Conservation (phyloP, 2,113 vertebrate genomes). For the Pachycephala philippinensis region DNA sequence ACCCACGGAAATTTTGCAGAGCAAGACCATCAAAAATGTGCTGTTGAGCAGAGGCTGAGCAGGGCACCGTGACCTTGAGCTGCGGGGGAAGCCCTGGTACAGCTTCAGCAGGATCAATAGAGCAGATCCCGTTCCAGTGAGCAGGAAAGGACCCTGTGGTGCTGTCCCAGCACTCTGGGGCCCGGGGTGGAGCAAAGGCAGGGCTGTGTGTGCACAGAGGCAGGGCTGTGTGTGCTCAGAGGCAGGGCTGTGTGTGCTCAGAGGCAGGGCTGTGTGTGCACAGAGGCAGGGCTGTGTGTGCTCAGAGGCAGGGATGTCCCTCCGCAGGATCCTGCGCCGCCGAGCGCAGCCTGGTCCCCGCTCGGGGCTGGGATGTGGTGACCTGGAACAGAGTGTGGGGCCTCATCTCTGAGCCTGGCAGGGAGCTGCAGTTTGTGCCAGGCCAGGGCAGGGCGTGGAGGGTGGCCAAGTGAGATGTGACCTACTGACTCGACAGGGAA, state of each 20-base stretch:
- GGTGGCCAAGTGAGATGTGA: background rate
- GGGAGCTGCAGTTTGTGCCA: background rate
- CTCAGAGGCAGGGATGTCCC: background rate
- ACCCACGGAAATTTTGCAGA: background rate
- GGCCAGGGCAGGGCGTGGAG: background rate
- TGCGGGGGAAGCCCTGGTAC: background rate
- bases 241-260: background rate
- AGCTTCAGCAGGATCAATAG: background rate
- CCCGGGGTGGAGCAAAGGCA: rapidly evolving
- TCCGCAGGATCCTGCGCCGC: rapidly evolving
- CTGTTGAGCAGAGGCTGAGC: background rate
- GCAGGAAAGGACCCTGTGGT: background rate
- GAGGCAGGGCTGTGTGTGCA: background rate
- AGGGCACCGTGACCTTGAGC: background rate
- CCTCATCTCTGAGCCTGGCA: background rate
- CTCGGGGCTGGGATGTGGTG: rapidly evolving
- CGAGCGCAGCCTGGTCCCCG: background rate
- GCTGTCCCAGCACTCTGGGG: background rate
- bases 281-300: background rate
- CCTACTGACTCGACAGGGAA: background rate
- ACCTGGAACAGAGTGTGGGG: background rate
- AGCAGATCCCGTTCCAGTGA: background rate
- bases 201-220: background rate
- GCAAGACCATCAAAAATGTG: background rate
- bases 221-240: background rate